Evolutionary conservation across 2,888 invertebrate genomes (phyloP).

Genomic region (Aspidiotus rigidus): DNA sequence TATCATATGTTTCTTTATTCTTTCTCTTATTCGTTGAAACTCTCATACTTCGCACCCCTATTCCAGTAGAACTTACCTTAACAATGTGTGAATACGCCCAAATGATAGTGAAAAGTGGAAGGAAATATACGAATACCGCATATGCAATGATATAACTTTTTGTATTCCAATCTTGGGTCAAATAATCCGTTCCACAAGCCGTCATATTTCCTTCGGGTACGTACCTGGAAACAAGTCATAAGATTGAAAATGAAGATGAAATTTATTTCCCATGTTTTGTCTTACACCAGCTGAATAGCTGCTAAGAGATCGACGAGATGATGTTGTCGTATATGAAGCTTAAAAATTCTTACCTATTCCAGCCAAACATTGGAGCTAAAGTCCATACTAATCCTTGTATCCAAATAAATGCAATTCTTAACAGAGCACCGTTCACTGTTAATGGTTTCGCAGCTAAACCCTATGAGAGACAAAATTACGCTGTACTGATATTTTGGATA

Average conservation of each 20-base stretch:
- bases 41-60: too few species aligned
- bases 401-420: constrained; percentile 73
- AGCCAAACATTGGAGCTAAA: constrained; percentile 74
- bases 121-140: constrained; percentile 66
- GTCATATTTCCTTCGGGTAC: constrained; percentile 92
- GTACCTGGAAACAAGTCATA: constrained; percentile 52
- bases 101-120: constrained; percentile 68
- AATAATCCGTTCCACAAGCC: constrained; percentile 82
- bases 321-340: too few species aligned
- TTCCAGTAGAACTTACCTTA: constrained; percentile 45
- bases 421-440: constrained; percentile 67
- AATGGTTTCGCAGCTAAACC: constrained; percentile 76
- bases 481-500: too few species aligned
- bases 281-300: too few species aligned
- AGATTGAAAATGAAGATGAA: neutral
- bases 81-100: constrained; percentile 84
- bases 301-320: too few species aligned
- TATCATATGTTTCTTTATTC: too few species aligned
- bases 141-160: constrained; percentile 65
- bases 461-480: constrained; percentile 36
- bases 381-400: constrained; percentile 67
- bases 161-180: constrained; percentile 64
- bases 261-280: neutral
- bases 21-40: too few species aligned
- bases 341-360: constrained; percentile 55